Conservation (phyloP, 2,797 vertebrate species). For the Loris lydekkerianus region DNA sequence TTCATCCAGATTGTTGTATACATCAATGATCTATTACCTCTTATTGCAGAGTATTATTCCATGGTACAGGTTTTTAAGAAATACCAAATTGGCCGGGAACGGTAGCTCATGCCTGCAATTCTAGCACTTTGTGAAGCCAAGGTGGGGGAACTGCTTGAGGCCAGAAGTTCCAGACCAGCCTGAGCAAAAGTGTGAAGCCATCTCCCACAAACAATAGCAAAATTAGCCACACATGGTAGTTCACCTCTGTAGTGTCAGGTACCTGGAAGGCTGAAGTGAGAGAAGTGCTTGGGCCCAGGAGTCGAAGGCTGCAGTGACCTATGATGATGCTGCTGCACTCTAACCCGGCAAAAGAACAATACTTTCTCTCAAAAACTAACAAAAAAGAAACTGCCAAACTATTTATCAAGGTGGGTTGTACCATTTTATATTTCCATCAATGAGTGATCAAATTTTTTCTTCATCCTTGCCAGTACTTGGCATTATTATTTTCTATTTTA, state of each 20-base stretch:
- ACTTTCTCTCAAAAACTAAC: not conserved
- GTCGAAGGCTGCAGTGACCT: not conserved
- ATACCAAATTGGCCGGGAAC: not conserved
- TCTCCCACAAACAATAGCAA: not conserved
- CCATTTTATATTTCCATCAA: not conserved
- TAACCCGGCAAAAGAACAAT: not conserved
- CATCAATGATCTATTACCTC: not conserved
- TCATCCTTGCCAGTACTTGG: not conserved
- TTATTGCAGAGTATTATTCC: not conserved
- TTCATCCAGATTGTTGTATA: not conserved
- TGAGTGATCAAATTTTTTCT: not conserved
- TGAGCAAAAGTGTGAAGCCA: not conserved
- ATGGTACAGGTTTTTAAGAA: not conserved
- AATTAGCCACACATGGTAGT: not conserved
- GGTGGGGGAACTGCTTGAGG: not conserved
- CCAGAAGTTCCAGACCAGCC: not conserved
- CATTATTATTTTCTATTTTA: not conserved
- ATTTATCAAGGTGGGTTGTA: not conserved
- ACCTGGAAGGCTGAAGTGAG: not conserved
- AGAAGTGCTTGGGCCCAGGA: not conserved
- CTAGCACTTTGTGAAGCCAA: not conserved
- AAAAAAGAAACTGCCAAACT: not conserved
- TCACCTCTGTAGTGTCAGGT: not conserved
- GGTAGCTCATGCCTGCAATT: not conserved
- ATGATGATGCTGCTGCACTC: not conserved